Evolutionary conservation across 2,797 vertebrate genomes (phyloP), one percentile per base, ranked within the genome.

Genomic region (Anomalospiza imberbis): DNA sequence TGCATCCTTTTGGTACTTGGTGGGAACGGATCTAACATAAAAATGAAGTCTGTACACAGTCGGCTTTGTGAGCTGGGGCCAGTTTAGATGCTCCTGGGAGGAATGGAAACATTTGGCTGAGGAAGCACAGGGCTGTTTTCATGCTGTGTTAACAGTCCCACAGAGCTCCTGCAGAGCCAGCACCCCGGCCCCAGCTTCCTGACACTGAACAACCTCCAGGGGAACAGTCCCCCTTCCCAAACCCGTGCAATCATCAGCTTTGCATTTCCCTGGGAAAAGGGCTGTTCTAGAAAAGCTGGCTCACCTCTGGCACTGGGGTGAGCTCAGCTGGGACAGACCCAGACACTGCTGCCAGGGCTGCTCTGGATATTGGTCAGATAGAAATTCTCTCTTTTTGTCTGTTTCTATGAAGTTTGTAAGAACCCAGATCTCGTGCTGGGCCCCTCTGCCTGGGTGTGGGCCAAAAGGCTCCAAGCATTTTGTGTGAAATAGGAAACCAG

Each of bases 291-390:
- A 10, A 74, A 84, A 36, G 40, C 57, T 76, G 54, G 24, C 77
- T 85, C 45, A 13, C 18, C 26, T 17, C 21, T 13, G 6, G 67
- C 63, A 60, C 1, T 9, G 63, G 40, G 53, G 18, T 24, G 40
- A 63, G 31, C 9, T 4, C 38, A 26, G 50, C 48, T 77, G 31
- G 26, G 48, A 45, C 32, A 32, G 7, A 47, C 15, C 25, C 26
- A 38, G 47, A 19, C 18, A 24, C 0, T 3, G 40, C 36, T 80
- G 5, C 0, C 0, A 24, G 44, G 53, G 7, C 51, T 2, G 4
- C 22, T 71, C 70, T 51, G 45, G 36, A 4, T 20, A 11, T 34
- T 0, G 2, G 6, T 4, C 2, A 1, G 26, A 25, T 2, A 12
- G 4, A 28, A 78, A 66, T 58, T 25, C 36, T 18, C 26, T 9